phyloP scores from a whole-genome alignment of 2,888 invertebrate genomes.

The Deilephila porcellus region DNA sequence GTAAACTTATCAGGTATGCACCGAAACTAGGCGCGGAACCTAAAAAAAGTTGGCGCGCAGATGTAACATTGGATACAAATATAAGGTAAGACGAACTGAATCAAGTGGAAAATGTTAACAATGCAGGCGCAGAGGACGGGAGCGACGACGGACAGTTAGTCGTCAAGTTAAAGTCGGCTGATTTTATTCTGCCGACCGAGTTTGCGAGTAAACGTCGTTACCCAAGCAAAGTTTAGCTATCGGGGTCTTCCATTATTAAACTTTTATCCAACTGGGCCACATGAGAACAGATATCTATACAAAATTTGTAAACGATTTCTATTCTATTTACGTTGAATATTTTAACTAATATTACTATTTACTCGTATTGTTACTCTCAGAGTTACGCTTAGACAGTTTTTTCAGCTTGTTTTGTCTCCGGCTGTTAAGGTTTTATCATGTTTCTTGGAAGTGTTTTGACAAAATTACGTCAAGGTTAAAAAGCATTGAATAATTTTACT shows the following conservation, averaged over 20 bases:
- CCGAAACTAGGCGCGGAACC: too few relatives aligned
- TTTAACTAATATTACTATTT: slow-evolving; percentile 1
- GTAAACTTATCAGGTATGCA: too few relatives aligned
- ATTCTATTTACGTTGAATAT: slow-evolving; percentile 1
- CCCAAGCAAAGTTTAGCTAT: slow-evolving; percentile 64
- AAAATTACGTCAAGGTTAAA: too few relatives aligned
- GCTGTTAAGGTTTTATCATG: too few relatives aligned
- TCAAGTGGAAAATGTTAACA: slow-evolving; percentile 17
- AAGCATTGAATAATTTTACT: too few relatives aligned
- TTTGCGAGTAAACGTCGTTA: slow-evolving; percentile 62
- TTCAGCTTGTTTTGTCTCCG: too few relatives aligned
- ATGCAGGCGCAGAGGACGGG: slow-evolving; percentile 28
- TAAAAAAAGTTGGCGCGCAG: not conserved
- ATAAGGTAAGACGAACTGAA: not conserved
- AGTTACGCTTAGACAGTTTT: too few relatives aligned
- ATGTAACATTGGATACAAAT: slow-evolving; percentile 1
- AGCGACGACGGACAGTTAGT: slow-evolving; percentile 43
- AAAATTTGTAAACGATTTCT: slow-evolving; percentile 46
- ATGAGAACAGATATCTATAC: slow-evolving; percentile 57
- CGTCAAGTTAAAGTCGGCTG: slow-evolving; percentile 54
- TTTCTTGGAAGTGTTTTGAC: too few relatives aligned
- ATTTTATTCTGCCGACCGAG: slow-evolving; percentile 64
- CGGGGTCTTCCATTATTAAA: slow-evolving; percentile 72
- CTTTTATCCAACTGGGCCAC: slow-evolving; percentile 67
- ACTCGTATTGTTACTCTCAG: too few relatives aligned